A percentile compares a stretch with the other conserved stretches of the same genome.
Conservation (phyloP, 1,140 invertebrate genomes). For the Drosophila watanabei region DNA sequence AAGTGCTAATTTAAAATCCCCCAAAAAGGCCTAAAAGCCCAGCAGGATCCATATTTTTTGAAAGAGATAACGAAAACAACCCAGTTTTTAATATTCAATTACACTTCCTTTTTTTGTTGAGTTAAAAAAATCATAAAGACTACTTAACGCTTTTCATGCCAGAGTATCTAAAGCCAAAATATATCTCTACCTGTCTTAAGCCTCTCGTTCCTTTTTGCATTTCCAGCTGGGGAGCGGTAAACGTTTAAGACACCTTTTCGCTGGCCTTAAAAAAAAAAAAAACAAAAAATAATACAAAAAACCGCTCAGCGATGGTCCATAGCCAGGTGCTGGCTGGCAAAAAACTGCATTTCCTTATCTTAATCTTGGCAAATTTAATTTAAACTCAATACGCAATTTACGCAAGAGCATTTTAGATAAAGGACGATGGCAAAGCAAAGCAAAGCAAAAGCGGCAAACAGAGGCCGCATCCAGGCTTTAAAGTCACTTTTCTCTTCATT, state of each 20-base stretch:
- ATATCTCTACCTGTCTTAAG: slow-evolving; percentile 28
- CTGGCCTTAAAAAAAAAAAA: slow-evolving; percentile 16
- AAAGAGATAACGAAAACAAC: not conserved
- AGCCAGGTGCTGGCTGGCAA: slow-evolving; percentile 28
- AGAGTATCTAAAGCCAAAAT: slow-evolving; percentile 18
- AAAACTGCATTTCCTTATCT: slow-evolving; percentile 76
- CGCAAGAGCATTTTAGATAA: slow-evolving; percentile 84
- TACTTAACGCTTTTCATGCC: slow-evolving; percentile 1
- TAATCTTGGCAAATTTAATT: slow-evolving; percentile 83
- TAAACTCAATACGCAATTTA: slow-evolving; percentile 84
- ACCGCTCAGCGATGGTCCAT: not conserved
- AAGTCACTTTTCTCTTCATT: slow-evolving; percentile 27
- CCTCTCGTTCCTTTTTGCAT: not conserved
- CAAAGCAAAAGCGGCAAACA: slow-evolving; percentile 45
- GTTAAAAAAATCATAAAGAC: not conserved
- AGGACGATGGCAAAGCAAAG: slow-evolving; percentile 46
- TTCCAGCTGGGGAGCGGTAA: slow-evolving; percentile 40
- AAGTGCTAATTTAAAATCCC: not conserved
- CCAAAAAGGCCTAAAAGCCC: not conserved
- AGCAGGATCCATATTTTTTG: not conserved
- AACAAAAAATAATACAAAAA: slow-evolving; percentile 17
- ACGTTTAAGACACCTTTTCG: slow-evolving; percentile 81
- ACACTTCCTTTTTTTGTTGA: not conserved
- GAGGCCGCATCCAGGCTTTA: slow-evolving; percentile 55
- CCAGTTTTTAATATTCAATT: slow-evolving; percentile 2